These are phyloP conservation scores for Bothrops alternatus DNA, from an alignment of 2,797 vertebrate genomes.

Conservation along the genomic window DNA sequence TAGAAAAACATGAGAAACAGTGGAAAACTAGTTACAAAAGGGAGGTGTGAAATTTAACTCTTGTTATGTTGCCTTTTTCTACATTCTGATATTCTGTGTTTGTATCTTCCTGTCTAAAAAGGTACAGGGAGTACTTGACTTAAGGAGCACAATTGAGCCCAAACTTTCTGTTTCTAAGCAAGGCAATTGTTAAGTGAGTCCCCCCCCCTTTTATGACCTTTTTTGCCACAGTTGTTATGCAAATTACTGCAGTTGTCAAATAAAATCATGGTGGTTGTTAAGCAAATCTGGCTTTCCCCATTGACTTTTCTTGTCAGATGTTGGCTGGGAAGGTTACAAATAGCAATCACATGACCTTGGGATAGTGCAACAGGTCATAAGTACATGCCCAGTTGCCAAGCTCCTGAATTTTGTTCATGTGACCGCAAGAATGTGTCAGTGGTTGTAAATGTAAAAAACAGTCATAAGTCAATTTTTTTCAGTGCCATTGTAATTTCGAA, in stretches of 20 bases:
- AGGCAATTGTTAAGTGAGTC: background rate
- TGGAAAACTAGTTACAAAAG: background rate
- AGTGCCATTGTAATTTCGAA: background rate
- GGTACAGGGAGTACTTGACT: background rate
- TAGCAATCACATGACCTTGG: too few relatives aligned
- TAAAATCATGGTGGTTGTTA: background rate
- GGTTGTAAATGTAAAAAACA: background rate
- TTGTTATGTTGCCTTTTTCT: background rate
- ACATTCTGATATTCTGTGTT: background rate
- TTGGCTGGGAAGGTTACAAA: background rate
- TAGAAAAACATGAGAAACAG: background rate
- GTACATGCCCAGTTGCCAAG: background rate
- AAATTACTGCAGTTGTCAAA: background rate
- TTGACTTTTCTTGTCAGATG: background rate
- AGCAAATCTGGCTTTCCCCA: background rate
- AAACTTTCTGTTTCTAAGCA: background rate
- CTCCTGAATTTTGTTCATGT: background rate
- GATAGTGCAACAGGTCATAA: too few relatives aligned
- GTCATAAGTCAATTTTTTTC: background rate
- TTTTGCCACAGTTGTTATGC: background rate
- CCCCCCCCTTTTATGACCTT: background rate
- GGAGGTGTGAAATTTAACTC: background rate
- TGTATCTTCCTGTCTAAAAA: too few relatives aligned
- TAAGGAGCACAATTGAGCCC: background rate
- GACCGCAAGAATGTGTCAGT: background rate